These are phyloP conservation scores for Daboia siamensis DNA, from an alignment of 2,113 vertebrate genomes.

Conservation along the genomic window DNA sequence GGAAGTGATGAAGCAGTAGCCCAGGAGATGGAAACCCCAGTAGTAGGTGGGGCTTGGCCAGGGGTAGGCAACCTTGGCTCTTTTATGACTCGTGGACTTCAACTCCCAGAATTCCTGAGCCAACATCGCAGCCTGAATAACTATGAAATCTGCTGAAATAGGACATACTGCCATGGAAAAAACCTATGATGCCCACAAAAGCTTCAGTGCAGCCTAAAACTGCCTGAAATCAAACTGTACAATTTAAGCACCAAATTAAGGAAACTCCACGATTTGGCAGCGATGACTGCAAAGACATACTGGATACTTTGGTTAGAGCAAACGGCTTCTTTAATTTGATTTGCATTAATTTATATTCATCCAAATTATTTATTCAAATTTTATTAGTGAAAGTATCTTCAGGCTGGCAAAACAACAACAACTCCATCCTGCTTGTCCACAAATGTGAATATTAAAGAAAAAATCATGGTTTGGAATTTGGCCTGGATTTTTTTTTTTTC, in stretches of 20 bases:
- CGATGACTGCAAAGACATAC: not conserved
- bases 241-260: not conserved
- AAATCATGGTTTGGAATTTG: not conserved
- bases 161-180: not conserved
- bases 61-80: too few relatives aligned
- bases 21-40: not conserved
- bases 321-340: not conserved
- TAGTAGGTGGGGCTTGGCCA: not conserved
- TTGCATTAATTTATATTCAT: not conserved
- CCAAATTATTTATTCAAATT: constrained; percentile 26
- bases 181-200: not conserved
- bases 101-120: too few relatives aligned
- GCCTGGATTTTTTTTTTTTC: not conserved
- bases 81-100: too few relatives aligned
- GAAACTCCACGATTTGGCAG: not conserved
- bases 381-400: not conserved
- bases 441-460: not conserved
- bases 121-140: not conserved
- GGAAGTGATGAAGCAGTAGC: not conserved
- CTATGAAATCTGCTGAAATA: not conserved
- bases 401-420: not conserved
- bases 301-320: not conserved
- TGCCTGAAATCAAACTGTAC: not conserved
- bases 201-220: not conserved
- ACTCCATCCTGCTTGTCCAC: not conserved